Conservation (phyloP, 1,140 invertebrate genomes). For the Stenopsyche tienmushanensis region DNA sequence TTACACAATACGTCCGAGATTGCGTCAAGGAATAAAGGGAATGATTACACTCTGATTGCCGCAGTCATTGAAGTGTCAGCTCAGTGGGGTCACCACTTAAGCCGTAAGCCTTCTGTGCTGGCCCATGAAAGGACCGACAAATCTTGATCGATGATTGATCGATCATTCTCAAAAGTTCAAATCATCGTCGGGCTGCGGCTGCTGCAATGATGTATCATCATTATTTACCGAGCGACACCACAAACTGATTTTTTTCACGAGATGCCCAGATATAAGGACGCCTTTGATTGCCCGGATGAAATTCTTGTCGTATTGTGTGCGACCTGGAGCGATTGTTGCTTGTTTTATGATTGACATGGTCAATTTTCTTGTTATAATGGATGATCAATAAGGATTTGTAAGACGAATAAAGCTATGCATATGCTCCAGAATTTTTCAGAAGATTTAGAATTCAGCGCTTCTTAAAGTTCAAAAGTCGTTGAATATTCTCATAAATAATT, state of each 20-base stretch:
- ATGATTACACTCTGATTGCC: slow-evolving; percentile 31
- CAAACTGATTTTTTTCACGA: not conserved
- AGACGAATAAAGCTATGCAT: not conserved
- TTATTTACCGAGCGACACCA: slow-evolving; percentile 37
- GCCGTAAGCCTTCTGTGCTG: not conserved
- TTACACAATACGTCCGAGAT: slow-evolving; percentile 26
- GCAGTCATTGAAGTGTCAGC: slow-evolving; percentile 30
- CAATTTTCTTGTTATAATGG: not conserved
- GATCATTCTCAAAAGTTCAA: slow-evolving; percentile 36
- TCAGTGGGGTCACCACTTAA: not conserved
- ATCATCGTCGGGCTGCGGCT: slow-evolving; percentile 32
- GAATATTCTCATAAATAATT: not conserved
- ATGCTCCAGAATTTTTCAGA: not conserved
- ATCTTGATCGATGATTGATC: slow-evolving; percentile 41
- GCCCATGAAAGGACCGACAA: slow-evolving; percentile 20
- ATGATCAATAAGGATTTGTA: not conserved
- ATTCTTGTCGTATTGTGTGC: not conserved
- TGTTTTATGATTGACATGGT: not conserved
- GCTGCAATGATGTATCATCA: slow-evolving; percentile 35
- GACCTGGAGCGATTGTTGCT: not conserved
- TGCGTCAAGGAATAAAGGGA: slow-evolving; percentile 27
- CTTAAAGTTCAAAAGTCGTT: not conserved
- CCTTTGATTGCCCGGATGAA: not conserved
- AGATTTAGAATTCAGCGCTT: not conserved
- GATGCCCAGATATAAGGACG: not conserved